Base-by-base conservation (phyloP, 2,797 vertebrate genomes). In the Craterocephalus amniculus region DNA sequence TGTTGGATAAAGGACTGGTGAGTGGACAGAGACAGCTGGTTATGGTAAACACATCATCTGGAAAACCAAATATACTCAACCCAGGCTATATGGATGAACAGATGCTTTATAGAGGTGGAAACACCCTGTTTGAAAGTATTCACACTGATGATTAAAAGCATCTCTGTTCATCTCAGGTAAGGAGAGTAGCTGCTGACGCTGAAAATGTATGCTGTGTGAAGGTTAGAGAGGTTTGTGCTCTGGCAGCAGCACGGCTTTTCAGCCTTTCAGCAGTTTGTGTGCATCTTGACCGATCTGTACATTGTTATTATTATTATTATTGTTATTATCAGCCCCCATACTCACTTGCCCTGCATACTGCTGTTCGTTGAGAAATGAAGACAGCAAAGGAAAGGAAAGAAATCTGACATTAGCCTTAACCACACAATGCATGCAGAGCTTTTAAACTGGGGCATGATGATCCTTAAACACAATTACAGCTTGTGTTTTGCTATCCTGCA, bases 261-360 rank as follows among this genome's bases (percentile, higher is more conserved):
- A 69, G 35, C 20, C 36, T 68, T 63, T 48, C 48, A 26, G 0
- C 38, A 14, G 26, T 66, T 26, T 52, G 49, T 24, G 26, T 52
- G 26, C 24, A 27, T 52, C 5, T 5, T 16, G 48, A 49, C 27
- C 35, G 27, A 43, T 63, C 45, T 75, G 24, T 68, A 57, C 1
- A 57, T 57, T 18, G 43, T 24, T 32, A 29, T 38, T 45, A 6
- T 43, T 31, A 43, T 55, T 43, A 31, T 31, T 6, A 35, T 74
- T 11, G 22, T 48, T 45, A 43, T 43, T 43, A 43, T 43, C 40
- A 64, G 67, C 64, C 72, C 64, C 49, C 31, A 26, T 61, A 10
- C 4, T 52, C 35, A 24, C 22, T 61, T 36, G n/a, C 11, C 61
- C 48, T 61, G 67, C 67, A 55, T 70, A n/a, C n/a, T 43, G 67